Conservation (phyloP, 1,140 invertebrate genomes). For the Araneus ventricosus region DNA sequence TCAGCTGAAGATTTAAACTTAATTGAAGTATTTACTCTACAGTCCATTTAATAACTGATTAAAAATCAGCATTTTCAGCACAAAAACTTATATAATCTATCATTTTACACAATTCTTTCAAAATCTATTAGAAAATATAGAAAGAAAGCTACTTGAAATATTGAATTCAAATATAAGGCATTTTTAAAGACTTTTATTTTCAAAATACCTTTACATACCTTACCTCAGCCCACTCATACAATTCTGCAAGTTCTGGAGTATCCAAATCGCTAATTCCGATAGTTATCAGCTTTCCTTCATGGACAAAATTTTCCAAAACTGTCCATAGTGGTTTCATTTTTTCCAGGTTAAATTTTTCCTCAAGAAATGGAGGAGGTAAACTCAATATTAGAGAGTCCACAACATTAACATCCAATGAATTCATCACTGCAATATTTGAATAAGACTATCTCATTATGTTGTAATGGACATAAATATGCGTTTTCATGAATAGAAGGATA, state of each 20-base stretch:
- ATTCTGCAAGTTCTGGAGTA: constrained; percentile 86
- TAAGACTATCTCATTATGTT: background rate
- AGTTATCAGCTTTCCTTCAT: constrained; percentile 81
- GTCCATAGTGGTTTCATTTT: constrained; percentile 83
- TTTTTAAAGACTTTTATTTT: background rate
- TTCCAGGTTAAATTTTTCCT: constrained; percentile 84
- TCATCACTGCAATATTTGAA: constrained; percentile 82
- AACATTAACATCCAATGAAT: constrained; percentile 83
- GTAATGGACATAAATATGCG: background rate
- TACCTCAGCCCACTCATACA: constrained; percentile 89
- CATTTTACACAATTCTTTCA: too few relatives aligned
- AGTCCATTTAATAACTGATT: too few relatives aligned
- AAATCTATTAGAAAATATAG: too few relatives aligned
- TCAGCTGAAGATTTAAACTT: too few relatives aligned
- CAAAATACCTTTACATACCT: constrained; percentile 75
- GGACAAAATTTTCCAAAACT: constrained; percentile 80
- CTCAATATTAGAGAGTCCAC: constrained; percentile 89
- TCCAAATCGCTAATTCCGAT: constrained; percentile 95
- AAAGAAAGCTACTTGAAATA: too few relatives aligned
- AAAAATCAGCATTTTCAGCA: too few relatives aligned
- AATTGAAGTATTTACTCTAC: too few relatives aligned
- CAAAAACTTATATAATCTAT: too few relatives aligned
- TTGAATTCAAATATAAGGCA: background rate
- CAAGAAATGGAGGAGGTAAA: constrained; percentile 82
- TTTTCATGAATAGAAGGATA: background rate